These are phyloP conservation scores for Ichneumoninae sp. DNA, from an alignment of 2,888 invertebrate genomes.

Conservation along the genomic window DNA sequence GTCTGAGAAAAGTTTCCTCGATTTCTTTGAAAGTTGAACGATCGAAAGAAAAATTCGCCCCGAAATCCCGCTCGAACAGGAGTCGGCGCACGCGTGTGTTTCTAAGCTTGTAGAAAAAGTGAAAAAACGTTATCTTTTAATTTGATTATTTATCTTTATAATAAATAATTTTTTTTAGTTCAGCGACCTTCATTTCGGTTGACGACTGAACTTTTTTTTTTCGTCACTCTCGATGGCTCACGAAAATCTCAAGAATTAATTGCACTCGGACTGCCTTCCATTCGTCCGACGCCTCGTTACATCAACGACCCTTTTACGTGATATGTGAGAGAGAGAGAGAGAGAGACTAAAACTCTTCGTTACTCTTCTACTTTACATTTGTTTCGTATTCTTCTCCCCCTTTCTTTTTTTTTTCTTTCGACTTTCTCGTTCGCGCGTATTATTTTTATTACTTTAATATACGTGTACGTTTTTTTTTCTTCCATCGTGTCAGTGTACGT, in stretches of 20 bases:
- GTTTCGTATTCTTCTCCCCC: constrained; percentile 19
- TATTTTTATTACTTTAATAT: constrained; percentile 46
- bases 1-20: too few species aligned
- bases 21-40: neutral
- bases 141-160: constrained; percentile 9
- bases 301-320: constrained; percentile 57
- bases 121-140: neutral
- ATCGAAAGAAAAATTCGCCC: neutral
- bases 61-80: too few species aligned
- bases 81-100: neutral
- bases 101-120: neutral
- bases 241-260: constrained; percentile 7
- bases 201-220: constrained; percentile 11
- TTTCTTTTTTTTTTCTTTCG: constrained; percentile 17
- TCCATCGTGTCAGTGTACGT: constrained; percentile 17
- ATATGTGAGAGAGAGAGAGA: constrained; percentile 57
- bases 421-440: constrained; percentile 71
- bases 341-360: constrained; percentile 55
- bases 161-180: constrained; percentile 44
- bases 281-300: constrained; percentile 39
- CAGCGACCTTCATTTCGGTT: constrained; percentile 22
- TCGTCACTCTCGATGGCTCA: neutral
- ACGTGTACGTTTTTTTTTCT: constrained; percentile 35
- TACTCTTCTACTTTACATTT: constrained; percentile 61
- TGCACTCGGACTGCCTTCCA: constrained; percentile 22